Percentiles rank a stretch among this genome's conserved stretches.
These are phyloP conservation scores for Phengaris alcon DNA, from an alignment of 2,888 invertebrate genomes.

Conservation along the genomic window DNA sequence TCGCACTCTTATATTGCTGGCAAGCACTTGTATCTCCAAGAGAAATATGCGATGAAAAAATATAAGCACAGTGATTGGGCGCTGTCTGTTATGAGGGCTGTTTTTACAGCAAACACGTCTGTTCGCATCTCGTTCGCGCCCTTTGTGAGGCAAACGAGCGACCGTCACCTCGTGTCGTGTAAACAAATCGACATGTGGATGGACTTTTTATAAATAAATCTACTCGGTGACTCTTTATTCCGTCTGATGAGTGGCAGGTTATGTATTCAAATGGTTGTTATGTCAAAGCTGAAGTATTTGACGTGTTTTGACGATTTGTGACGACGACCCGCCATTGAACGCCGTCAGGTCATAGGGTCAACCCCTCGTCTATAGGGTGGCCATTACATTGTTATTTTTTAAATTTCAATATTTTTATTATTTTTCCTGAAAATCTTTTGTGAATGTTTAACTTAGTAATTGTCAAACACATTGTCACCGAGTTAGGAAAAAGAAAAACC, in stretches of 20 bases:
- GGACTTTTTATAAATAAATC: neutral
- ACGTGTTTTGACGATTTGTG: too few species aligned
- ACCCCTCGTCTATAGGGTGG: too few species aligned
- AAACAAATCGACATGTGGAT: neutral
- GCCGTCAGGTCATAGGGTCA: too few species aligned
- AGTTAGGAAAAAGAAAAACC: too few species aligned
- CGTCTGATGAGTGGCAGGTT: neutral
- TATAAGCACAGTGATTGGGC: neutral
- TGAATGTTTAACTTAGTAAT: too few species aligned
- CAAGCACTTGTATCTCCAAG: neutral
- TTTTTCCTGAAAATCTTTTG: too few species aligned
- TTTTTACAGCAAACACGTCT: slow-evolving; percentile 3
- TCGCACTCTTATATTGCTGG: neutral
- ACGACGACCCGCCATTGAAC: too few species aligned
- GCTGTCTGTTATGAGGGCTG: neutral
- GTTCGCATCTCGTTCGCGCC: neutral
- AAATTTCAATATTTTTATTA: too few species aligned
- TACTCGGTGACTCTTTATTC: neutral
- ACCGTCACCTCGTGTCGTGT: neutral
- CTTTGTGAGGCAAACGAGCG: neutral
- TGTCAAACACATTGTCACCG: too few species aligned
- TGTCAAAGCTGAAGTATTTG: too few species aligned
- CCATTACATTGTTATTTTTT: too few species aligned
- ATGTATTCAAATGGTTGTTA: too few species aligned
- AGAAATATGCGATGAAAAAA: neutral